These are phyloP conservation scores for Tiphia femorata DNA, from an alignment of 2,888 invertebrate species.

Conservation along the genomic window DNA sequence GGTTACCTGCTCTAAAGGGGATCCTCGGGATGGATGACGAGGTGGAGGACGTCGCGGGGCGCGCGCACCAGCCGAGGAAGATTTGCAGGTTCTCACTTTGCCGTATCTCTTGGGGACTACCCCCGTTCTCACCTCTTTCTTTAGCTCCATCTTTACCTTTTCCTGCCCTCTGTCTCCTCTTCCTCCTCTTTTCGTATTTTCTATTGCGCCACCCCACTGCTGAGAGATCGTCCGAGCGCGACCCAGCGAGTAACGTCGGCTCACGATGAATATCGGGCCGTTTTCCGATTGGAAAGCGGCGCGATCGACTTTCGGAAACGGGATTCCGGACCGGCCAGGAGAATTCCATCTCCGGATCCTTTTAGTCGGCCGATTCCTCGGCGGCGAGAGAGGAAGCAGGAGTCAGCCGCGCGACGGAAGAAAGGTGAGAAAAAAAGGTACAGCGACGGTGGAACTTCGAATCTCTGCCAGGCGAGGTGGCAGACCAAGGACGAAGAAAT, in stretches of 20 bases:
- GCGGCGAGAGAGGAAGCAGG: background rate
- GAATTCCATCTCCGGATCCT: conserved; percentile 32
- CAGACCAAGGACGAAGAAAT: too few relatives aligned
- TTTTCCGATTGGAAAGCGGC: conserved; percentile 23
- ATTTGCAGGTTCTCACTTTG: too few relatives aligned
- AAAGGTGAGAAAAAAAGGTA: background rate
- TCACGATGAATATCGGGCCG: too few relatives aligned
- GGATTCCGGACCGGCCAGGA: conserved; percentile 27
- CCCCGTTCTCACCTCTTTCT: background rate
- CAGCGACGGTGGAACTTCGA: too few relatives aligned
- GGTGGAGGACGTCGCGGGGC: too few relatives aligned
- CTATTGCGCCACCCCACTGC: too few relatives aligned
- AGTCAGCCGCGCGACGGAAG: background rate
- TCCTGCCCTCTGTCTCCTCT: background rate
- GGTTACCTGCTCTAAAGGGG: too few relatives aligned
- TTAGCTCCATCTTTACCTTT: background rate
- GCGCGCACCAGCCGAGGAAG: too few relatives aligned
- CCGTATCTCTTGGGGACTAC: background rate
- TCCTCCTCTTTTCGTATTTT: background rate
- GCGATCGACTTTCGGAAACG: conserved; percentile 28
- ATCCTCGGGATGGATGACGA: too few relatives aligned
- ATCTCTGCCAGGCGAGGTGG: too few relatives aligned
- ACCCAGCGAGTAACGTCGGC: conserved; percentile 5
- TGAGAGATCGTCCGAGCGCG: too few relatives aligned
- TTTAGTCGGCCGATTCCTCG: conserved; percentile 26